These are phyloP conservation scores for Boleophthalmus pectinirostris DNA, from an alignment of 2,113 vertebrate species.

Conservation along the genomic window DNA sequence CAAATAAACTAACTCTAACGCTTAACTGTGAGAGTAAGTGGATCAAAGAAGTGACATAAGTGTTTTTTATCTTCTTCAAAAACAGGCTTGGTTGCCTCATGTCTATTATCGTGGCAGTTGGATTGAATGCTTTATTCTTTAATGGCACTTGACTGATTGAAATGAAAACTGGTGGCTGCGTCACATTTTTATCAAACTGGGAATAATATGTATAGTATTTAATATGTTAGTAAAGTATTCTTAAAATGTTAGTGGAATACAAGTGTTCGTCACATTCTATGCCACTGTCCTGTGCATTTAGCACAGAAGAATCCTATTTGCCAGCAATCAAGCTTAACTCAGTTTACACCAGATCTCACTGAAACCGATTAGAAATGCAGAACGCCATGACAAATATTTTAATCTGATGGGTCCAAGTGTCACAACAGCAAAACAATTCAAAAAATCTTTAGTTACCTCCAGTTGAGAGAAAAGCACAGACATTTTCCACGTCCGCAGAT, in stretches of 20 bases:
- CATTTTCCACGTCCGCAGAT: too few relatives aligned
- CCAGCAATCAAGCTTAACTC: too few relatives aligned
- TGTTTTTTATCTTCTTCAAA: constrained; percentile 1
- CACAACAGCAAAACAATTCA: too few relatives aligned
- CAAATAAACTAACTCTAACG: neutral
- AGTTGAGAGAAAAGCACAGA: too few relatives aligned
- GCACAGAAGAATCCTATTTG: too few relatives aligned
- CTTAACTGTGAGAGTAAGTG: neutral
- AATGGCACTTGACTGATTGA: neutral
- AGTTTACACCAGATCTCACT: too few relatives aligned
- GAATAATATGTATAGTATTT: neutral
- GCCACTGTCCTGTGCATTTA: neutral
- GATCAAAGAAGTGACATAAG: neutral
- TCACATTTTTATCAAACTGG: neutral
- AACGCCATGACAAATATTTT: too few relatives aligned
- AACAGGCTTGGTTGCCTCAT: neutral
- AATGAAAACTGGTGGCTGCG: neutral
- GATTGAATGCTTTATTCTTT: neutral
- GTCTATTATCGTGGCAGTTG: neutral
- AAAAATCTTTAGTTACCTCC: too few relatives aligned
- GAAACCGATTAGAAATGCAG: too few relatives aligned
- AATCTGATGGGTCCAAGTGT: too few relatives aligned
- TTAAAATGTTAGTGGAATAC: neutral
- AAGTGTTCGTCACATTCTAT: neutral
- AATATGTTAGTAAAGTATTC: neutral